phyloP scores from a whole-genome alignment of 2,888 invertebrate species.

The Steromphala cineraria region DNA sequence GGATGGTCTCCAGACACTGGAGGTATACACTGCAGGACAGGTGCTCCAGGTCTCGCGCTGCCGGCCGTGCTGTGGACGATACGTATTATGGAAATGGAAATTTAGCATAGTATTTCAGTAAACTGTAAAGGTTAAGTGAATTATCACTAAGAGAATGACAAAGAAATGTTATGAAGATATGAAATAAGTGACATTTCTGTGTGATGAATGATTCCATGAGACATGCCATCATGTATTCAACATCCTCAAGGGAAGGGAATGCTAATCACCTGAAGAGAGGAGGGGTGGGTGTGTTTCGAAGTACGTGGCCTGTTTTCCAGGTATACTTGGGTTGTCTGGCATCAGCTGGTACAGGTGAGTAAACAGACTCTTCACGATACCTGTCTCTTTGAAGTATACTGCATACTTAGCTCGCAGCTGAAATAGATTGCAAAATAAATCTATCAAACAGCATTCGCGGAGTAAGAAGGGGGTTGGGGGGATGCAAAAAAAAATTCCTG shows the following conservation, averaged over 20 bases:
- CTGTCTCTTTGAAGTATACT: constrained; percentile 64
- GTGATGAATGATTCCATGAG: too few relatives aligned
- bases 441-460: too few relatives aligned
- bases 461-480: too few relatives aligned
- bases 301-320: constrained; percentile 8
- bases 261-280: neutral
- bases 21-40: constrained; percentile 83
- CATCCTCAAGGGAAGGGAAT: too few relatives aligned
- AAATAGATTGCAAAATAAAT: neutral
- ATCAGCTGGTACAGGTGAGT: constrained; percentile 82
- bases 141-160: too few relatives aligned
- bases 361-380: constrained; percentile 78
- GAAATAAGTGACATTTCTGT: too few relatives aligned
- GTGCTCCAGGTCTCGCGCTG: constrained; percentile 75
- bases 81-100: too few relatives aligned
- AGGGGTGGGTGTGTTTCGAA: neutral
- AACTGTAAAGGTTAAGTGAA: too few relatives aligned
- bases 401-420: constrained; percentile 77
- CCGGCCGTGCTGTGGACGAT: neutral
- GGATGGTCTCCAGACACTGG: constrained; percentile 81
- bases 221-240: too few relatives aligned
- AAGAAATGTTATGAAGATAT: too few relatives aligned
- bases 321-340: constrained; percentile 78
- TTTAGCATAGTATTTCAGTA: too few relatives aligned
- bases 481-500: too few relatives aligned